Base-by-base conservation (phyloP, 2,888 invertebrate genomes). In the Spilarctia lutea region DNA sequence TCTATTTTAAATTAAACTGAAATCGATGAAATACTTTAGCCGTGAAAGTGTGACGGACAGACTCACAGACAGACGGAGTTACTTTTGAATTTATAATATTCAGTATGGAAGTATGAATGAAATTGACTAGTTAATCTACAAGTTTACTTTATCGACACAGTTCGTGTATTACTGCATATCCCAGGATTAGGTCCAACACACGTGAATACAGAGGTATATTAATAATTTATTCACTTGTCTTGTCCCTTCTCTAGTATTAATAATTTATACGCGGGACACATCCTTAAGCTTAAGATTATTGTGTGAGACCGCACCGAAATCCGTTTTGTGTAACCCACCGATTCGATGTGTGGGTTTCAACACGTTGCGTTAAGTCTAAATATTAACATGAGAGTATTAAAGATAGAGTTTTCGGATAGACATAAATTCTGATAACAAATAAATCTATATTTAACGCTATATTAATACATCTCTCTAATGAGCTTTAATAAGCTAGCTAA, bases 131-230 rank as follows among this genome's bases (percentile, higher is more conserved):
- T 65, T 82, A 79, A 83, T 82, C 81, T 77, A 68, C 27, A 65
- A 77, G 76, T 83, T 83, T 76, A 76, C 77, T 77, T 72, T 68
- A 74, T 77, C 80, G 78, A 76, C 77, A 82, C 77, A 82, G 80
- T 80, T 82, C 48, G 75, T 74, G 80, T 77, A 81, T 83, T 82
- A 77, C 74, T 75, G 65, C 48, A 73, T 67, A 72, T 65, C 70
- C 73, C 68, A 72, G 76, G 76, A 82, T 82, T 77, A 84, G 45
- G 70, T 4, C 63, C 18, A 65, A 52, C 72, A 72, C 76, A 81
- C 77, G 74, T 81, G 75, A 27, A 68, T 79, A 77, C 75, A 70
- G 71, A 68, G 74, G 71, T 74, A 75, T 76, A 81, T 83, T 75
- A 83, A 74, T 79, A 79, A 82, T 84, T 78, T 82, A 79, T 66